Percentiles rank a stretch among this genome's conserved stretches.
These are phyloP conservation scores for Acleris sparsana DNA, from an alignment of 2,888 invertebrate species.

Conservation along the genomic window DNA sequence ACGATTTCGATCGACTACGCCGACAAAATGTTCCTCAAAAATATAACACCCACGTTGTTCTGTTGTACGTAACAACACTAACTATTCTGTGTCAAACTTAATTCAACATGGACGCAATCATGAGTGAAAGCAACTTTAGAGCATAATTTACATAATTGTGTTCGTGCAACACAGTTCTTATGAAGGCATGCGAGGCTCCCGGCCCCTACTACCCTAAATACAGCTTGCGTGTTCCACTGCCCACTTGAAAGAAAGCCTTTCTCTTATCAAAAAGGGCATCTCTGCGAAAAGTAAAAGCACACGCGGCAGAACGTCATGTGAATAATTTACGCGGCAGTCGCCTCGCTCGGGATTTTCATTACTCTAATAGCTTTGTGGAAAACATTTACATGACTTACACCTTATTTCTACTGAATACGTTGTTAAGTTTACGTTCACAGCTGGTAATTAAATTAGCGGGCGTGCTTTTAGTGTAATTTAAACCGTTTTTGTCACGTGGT, in stretches of 20 bases:
- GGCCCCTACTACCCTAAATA: too few relatives aligned
- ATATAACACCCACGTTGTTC: too few relatives aligned
- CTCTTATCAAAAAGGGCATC: constrained; percentile 41
- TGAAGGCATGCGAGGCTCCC: too few relatives aligned
- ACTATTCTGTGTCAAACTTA: too few relatives aligned
- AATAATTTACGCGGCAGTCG: constrained; percentile 30
- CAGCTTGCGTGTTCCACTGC: constrained; percentile 13
- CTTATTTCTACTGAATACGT: constrained; percentile 24
- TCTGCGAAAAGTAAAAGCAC: constrained; percentile 42
- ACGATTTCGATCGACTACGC: too few relatives aligned
- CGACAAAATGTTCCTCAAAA: too few relatives aligned
- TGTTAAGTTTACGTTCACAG: constrained; percentile 19
- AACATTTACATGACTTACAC: constrained; percentile 29
- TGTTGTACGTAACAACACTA: too few relatives aligned
- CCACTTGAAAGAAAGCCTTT: constrained; percentile 27
- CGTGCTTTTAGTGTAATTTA: constrained; percentile 29
- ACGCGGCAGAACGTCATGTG: constrained; percentile 7
- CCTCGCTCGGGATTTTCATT: constrained; percentile 33
- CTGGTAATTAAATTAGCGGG: constrained; percentile 26
- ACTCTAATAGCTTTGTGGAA: constrained; percentile 35
- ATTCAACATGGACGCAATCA: too few relatives aligned
- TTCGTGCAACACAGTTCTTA: too few relatives aligned
- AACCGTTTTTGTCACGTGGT: background rate
- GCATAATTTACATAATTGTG: too few relatives aligned
- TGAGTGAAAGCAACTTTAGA: too few relatives aligned